A percentile compares a stretch with the other conserved stretches of the same genome.
Conservation (phyloP, 2,113 vertebrate genomes). For the Labeo catla region DNA sequence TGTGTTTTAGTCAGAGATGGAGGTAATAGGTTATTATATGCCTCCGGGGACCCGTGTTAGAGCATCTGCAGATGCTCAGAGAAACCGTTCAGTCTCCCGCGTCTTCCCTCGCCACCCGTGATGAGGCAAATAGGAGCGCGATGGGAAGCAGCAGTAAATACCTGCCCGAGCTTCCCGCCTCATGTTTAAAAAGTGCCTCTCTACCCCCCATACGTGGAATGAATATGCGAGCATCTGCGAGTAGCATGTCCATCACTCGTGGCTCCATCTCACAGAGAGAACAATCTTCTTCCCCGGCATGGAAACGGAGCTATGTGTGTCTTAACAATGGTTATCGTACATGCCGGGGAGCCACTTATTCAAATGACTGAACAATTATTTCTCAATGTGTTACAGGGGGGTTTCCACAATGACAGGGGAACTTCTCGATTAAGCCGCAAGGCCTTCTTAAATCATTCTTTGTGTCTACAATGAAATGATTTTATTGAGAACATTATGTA, state of each 20-base stretch:
- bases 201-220: slow-evolving; percentile 29
- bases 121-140: slow-evolving; percentile 71
- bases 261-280: slow-evolving; percentile 9
- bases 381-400: slow-evolving; percentile 25
- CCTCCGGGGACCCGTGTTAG: slow-evolving; percentile 64
- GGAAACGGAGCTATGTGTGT: slow-evolving; percentile 7
- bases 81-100: slow-evolving; percentile 52
- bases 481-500: not conserved
- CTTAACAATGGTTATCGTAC: slow-evolving; percentile 17
- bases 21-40: slow-evolving; percentile 76
- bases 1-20: slow-evolving; percentile 74
- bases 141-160: slow-evolving; percentile 71
- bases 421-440: not conserved
- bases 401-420: not conserved
- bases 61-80: slow-evolving; percentile 71
- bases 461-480: not conserved
- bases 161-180: slow-evolving; percentile 58
- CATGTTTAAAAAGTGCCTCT: slow-evolving; percentile 67
- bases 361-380: slow-evolving; percentile 50
- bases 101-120: slow-evolving; percentile 59
- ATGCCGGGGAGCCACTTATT: slow-evolving; percentile 27
- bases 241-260: slow-evolving; percentile 33
- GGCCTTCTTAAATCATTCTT: not conserved
- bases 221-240: slow-evolving; percentile 43
- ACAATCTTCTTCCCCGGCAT: slow-evolving; percentile 5